Base-by-base conservation (phyloP, 2,888 invertebrate genomes). In the Macaria liturata region DNA sequence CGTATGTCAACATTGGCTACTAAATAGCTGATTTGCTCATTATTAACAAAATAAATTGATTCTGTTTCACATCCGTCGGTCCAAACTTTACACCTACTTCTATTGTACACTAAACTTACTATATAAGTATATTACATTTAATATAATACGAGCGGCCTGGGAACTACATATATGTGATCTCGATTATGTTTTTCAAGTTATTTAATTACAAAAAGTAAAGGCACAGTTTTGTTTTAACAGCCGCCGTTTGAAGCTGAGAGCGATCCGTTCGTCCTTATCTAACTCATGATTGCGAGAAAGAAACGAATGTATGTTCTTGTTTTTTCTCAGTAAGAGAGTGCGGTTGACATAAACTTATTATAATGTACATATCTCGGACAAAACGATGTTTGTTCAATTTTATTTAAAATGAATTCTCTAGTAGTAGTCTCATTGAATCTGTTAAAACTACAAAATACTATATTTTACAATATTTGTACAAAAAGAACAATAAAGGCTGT, bases 21-120 rank as follows among this genome's bases (percentile, higher is more conserved):
- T 39, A 37, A 48, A 39, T 30, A 54, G 9, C 45, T 54, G 57
- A 54, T 59, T 44, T 49, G 34, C 34, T 42, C 42, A 45, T 57
- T 56, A 61, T 20, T 54, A 64, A 54, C 62, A 59, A 59, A 62
- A 61, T 62, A 42, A 59, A 40, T 60, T 60, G 42, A 46, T 49
- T 57, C n/a, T 37, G 51, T 51, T 56, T 47, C 56, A 65, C 49
- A 43, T 32, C 20, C 9, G 45, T 32, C 20, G 20, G 45, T 51
- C 43, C 58, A 54, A 56, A 46, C 32, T 47, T 43, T 34, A n/a
- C 47, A 50, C 47, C 54, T 49, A 57, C 20, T 49, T 48, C 40
- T 51, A 54, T 55, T 46, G 45, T 48, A 48, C 32, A 50, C 59
- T 66, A 66, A 60, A 46, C 51, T 62, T 64, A 61, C 7, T 37